A percentile compares a stretch with the other conserved stretches of the same genome.
Evolutionary conservation across 2,113 vertebrate species (phyloP).

Genomic region (Tringa solitaria): DNA sequence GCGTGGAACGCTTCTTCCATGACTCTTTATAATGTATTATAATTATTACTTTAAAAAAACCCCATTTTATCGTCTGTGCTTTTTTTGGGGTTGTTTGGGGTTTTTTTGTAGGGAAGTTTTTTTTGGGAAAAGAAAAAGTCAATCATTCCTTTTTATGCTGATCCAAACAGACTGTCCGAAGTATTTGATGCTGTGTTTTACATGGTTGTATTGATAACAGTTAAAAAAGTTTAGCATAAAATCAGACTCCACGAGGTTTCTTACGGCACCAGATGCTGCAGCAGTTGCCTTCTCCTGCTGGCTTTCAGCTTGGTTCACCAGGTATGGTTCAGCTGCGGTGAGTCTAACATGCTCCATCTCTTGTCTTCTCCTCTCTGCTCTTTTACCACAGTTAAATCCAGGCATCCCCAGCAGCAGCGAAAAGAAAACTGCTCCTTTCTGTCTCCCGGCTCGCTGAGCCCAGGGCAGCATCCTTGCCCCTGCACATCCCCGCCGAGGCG

Average conservation of each 20-base stretch:
- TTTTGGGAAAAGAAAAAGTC: rapidly evolving
- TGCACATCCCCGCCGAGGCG: rapidly evolving
- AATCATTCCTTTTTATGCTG: not conserved
- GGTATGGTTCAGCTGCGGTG: rapidly evolving
- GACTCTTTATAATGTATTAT: conserved; percentile 39
- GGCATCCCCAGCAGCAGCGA: not conserved
- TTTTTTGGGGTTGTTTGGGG: not conserved
- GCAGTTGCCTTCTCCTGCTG: not conserved
- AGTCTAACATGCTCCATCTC: not conserved
- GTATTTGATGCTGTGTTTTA: conserved; percentile 36
- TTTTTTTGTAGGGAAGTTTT: not conserved
- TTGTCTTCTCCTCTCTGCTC: not conserved
- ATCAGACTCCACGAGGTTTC: not conserved
- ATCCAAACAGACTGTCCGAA: not conserved
- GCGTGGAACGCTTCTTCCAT: conserved; percentile 17
- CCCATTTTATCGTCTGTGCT: not conserved
- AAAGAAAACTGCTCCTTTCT: not conserved
- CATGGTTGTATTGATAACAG: not conserved
- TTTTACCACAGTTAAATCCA: not conserved
- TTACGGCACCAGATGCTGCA: not conserved
- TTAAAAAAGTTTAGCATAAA: conserved; percentile 23
- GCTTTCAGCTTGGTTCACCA: not conserved
- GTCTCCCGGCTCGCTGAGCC: rapidly evolving
- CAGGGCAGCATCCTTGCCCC: not conserved
- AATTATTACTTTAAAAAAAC: conserved; percentile 1